Base-by-base conservation (phyloP, 23 tunicate species). In the Phallusia fumigata region DNA sequence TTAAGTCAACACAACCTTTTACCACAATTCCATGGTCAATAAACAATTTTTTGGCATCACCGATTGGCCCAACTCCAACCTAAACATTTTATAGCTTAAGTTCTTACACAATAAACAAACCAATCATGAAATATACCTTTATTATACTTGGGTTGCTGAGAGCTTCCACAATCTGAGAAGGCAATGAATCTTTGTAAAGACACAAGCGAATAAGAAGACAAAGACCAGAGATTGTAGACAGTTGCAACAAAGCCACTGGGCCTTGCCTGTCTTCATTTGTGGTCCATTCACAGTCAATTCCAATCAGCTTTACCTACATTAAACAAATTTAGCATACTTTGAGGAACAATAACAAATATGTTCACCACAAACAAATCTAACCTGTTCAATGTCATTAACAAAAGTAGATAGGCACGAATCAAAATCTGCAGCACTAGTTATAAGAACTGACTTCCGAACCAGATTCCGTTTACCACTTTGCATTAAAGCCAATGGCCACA, bases 211-310 rank as follows among this genome's bases (percentile, higher is more conserved):
- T 82, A 8, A 94, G 45, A 12, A 90, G 73, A 65, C 88, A 79
- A 21, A 83, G 65, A 18, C 90, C 88, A 53, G 76, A 49, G 11
- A 52, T 35, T 10, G 98, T 85, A 31, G 95, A 79, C 19, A 94
- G 26, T 83, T 94, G 98, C n/a, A 94, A 74, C 53, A 94, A 64
- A 18, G 98, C 88, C 32, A 94, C 90, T 53, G 98, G 95, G 30
- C 77, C 33, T 34, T 32, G 75, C 30, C 52, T 75, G 30, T 65
- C 36, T 0, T 53, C 31, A 33, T 64, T 44, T 5, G 95, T 65
- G 36, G 90, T 74, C 98, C 98, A 94, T 52, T 94, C 98, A 83
- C 98, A 94, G 74, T 94, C 98, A 82, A 94, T 89, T 32, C 98
- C 98, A 35, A 94, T 45, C 19, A 89, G 69, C 76, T 87, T 83